phyloP scores from a whole-genome alignment of 2,888 invertebrate species.

The Yponomeuta evonymella region DNA sequence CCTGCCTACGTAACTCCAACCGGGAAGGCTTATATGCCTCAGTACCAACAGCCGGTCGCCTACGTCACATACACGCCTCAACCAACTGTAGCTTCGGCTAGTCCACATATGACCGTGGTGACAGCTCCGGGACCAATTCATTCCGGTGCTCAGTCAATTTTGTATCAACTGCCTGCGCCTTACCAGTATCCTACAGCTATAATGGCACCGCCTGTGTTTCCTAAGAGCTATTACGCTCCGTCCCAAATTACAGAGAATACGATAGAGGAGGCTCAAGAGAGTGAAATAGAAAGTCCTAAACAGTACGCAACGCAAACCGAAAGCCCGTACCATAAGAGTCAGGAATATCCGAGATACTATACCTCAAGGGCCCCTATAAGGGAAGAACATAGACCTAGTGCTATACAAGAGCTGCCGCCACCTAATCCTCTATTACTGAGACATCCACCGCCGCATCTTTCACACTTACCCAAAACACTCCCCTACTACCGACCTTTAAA shows the following conservation, averaged over 20 bases:
- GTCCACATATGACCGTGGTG: conserved; percentile 16
- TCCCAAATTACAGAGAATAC: conserved; percentile 39
- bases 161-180: conserved; percentile 51
- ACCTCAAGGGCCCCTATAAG: conserved; percentile 46
- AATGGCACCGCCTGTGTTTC: conserved; percentile 38
- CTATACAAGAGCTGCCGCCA: conserved; percentile 48
- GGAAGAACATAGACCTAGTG: conserved; percentile 43
- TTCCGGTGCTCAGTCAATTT: conserved; percentile 25
- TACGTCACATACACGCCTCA: conserved; percentile 49
- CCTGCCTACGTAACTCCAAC: conserved; percentile 46
- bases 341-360: conserved; percentile 52
- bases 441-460: conserved; percentile 46
- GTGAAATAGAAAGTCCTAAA: conserved; percentile 41
- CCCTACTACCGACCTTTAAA: conserved; percentile 53
- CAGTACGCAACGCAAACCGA: conserved; percentile 46
- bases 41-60: conserved; percentile 28
- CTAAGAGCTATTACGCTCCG: conserved; percentile 11
- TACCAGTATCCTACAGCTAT: conserved; percentile 45
- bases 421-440: conserved; percentile 55
- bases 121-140: conserved; percentile 18
- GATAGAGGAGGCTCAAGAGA: conserved; percentile 43
- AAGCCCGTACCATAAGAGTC: conserved; percentile 35
- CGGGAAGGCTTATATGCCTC: conserved; percentile 45
- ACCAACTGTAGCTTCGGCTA: conserved; percentile 31
- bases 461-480: conserved; percentile 59